Base-by-base conservation (phyloP, 2,888 invertebrate genomes). In the Pseudococcus viburni region DNA sequence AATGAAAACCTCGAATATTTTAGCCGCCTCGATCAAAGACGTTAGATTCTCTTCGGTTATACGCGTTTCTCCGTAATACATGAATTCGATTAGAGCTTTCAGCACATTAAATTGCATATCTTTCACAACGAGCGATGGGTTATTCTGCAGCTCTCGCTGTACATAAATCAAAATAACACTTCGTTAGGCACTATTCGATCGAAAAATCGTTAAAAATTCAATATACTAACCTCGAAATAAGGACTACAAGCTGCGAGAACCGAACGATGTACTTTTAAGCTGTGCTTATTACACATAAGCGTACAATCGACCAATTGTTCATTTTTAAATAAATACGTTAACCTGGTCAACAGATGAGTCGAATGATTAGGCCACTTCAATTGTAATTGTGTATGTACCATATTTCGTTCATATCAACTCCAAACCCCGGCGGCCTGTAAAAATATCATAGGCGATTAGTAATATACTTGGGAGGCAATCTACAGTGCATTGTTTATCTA, bases 171-270 rank as follows among this genome's bases (percentile, higher is more conserved):
- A 11, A 33, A 33, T 33, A 33, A 33, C 26, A 33, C 3, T 3
- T 84, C 51, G 17, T 51, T 46, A 51, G 17, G 4, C 1, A 51
- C 5, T 51, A 5, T 51, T 51, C 51, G 46, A 46, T 46, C 46
- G 46, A 11, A 46, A 8, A 46, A 1, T 46, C 4, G 7, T 46
- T 12, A 6, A 8, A 46, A 46, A 33, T 33, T 33, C 46, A 11
- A 12, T 5, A 46, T 80, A 39, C 91, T 91, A 93, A 95, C 96
- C 94, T 96, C 96, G 93, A 96, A 96, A 93, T 96, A 96, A 91
- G 96, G 96, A 94, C 96, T 96, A 94, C 96, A 96, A 55, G 95
- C 95, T 89, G 95, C 95, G 89, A 95, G 92, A 89, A 95, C 94
- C 89, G 94, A 94, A 92, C 95, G 95, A 91, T 95, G 95, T 84